phyloP scores from a whole-genome alignment of 92 coral and sea anemone genomes.

The Anthopleura xanthogrammica region DNA sequence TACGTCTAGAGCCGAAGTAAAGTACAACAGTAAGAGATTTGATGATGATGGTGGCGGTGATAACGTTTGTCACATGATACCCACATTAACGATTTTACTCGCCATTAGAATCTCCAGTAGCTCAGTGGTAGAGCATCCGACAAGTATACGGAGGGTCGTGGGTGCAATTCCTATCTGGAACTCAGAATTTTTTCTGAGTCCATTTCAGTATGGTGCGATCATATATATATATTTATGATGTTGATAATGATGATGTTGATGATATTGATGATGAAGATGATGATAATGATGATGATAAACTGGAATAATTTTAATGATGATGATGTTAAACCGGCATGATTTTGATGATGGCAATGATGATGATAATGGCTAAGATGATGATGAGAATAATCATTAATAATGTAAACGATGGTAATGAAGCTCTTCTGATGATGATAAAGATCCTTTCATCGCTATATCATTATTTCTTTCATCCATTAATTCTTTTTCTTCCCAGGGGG shows the following conservation, averaged over 20 bases:
- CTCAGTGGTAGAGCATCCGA: too few relatives aligned
- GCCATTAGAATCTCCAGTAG: too few relatives aligned
- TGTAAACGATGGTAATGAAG: background rate
- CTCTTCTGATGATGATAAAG: background rate
- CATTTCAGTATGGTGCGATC: too few relatives aligned
- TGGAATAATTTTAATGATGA: background rate
- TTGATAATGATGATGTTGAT: background rate
- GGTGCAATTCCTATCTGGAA: too few relatives aligned
- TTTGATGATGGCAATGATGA: background rate
- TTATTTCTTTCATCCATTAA: too few relatives aligned
- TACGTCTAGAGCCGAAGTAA: too few relatives aligned
- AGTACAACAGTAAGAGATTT: too few relatives aligned
- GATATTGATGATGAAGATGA: background rate
- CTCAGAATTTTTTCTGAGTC: too few relatives aligned
- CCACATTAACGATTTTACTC: too few relatives aligned
- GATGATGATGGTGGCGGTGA: too few relatives aligned
- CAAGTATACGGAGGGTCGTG: too few relatives aligned
- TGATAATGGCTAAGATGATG: background rate
- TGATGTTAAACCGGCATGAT: background rate
- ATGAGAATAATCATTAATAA: too few relatives aligned
- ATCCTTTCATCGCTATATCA: background rate
- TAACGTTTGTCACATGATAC: background rate
- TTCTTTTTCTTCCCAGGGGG: constrained; percentile 33
- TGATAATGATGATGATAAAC: background rate
- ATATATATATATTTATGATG: background rate